A percentile compares a stretch with the other conserved stretches of the same genome.
Conservation (phyloP, 2,797 vertebrate species). For the Rhinogobio ventralis region DNA sequence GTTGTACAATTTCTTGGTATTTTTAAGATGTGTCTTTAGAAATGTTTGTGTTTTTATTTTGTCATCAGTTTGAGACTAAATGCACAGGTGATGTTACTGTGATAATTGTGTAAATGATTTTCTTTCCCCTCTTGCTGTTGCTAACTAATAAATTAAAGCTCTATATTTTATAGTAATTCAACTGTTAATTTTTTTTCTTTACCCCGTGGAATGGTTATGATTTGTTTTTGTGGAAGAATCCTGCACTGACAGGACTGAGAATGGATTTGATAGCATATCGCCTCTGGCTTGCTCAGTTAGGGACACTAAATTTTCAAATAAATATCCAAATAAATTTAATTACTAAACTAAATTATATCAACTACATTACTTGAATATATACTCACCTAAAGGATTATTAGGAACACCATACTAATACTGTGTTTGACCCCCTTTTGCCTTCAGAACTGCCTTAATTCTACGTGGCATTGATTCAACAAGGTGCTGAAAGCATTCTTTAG, state of each 20-base stretch:
- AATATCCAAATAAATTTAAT: too few relatives aligned
- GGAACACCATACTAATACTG: too few relatives aligned
- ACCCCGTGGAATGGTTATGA: neutral
- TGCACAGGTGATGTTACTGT: conserved; percentile 80
- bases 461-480: too few relatives aligned
- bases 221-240: neutral
- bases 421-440: too few relatives aligned
- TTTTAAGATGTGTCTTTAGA: conserved; percentile 71
- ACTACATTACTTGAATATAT: too few relatives aligned
- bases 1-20: conserved; percentile 76
- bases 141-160: conserved; percentile 87
- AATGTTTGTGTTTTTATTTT: conserved; percentile 69
- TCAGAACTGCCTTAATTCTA: too few relatives aligned
- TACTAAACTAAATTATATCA: too few relatives aligned
- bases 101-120: conserved; percentile 79
- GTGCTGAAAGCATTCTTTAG: too few relatives aligned
- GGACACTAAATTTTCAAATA: too few relatives aligned
- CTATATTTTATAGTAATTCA: conserved; percentile 86
- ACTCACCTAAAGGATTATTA: too few relatives aligned
- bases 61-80: conserved; percentile 68
- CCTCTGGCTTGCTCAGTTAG: too few relatives aligned
- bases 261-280: neutral
- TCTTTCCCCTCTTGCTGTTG: conserved; percentile 78
- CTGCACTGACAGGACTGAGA: neutral
- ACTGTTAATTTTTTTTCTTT: conserved; percentile 69